Percentiles rank a stretch among this genome's conserved stretches.
Evolutionary conservation across 2,113 vertebrate genomes (phyloP).

Genomic region (Crocuta crocuta): DNA sequence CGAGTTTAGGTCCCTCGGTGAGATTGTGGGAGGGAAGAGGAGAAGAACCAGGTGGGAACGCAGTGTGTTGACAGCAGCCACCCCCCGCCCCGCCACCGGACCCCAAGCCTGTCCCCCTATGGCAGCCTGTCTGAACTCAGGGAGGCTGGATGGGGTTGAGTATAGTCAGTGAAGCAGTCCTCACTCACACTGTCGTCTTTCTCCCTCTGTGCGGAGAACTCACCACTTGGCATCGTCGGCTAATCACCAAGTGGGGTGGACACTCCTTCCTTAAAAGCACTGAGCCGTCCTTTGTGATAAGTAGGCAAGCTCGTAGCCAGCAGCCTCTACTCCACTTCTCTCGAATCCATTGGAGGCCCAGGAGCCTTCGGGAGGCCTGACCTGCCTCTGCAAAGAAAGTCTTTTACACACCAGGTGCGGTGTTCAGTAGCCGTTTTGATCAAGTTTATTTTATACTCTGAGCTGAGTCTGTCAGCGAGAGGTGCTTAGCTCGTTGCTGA

Average conservation of each 20-base stretch:
- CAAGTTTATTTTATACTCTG: conserved; percentile 60
- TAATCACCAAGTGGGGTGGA: not conserved
- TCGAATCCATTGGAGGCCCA: not conserved
- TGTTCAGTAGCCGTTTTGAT: conserved; percentile 37
- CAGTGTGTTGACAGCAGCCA: not conserved
- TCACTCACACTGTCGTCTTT: not conserved
- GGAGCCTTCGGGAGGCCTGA: not conserved
- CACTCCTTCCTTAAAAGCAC: not conserved
- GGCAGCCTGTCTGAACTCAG: not conserved
- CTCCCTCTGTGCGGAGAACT: not conserved
- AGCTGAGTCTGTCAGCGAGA: conserved; percentile 51
- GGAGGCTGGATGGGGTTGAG: not conserved
- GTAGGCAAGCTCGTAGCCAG: not conserved
- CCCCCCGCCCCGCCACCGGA: not conserved
- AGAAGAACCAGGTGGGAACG: not conserved
- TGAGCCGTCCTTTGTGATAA: not conserved
- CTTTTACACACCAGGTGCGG: not conserved
- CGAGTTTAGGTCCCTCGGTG: fast-evolving
- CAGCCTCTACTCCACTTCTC: not conserved
- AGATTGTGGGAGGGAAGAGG: not conserved
- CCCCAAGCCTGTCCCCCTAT: not conserved
- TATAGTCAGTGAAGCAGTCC: not conserved
- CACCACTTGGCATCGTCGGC: not conserved
- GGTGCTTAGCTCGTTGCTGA: conserved; percentile 56
- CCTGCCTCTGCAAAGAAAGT: not conserved